phyloP scores from a whole-genome alignment of 2,888 invertebrate genomes.

The Cataglyphis altisquamis region DNA sequence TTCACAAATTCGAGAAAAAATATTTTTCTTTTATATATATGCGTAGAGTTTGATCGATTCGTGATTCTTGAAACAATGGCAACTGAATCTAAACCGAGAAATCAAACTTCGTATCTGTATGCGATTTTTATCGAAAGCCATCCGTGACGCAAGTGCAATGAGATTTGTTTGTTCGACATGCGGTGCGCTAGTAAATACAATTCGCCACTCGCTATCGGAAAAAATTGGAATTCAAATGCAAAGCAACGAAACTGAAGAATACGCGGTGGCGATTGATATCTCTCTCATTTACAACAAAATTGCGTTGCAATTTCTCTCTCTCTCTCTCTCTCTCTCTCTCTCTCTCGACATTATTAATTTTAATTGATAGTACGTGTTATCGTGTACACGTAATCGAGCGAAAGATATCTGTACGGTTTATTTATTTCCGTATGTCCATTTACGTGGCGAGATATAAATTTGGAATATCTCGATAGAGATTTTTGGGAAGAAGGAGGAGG shows the following conservation, averaged over 20 bases:
- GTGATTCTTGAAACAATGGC: background rate
- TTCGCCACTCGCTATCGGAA: background rate
- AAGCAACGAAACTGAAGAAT: background rate
- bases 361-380: background rate
- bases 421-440: background rate
- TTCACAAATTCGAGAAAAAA: slow-evolving; percentile 4
- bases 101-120: background rate
- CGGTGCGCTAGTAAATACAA: background rate
- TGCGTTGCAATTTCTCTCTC: background rate
- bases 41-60: background rate
- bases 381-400: background rate
- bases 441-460: background rate
- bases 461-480: background rate
- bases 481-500: background rate
- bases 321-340: background rate
- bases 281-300: background rate
- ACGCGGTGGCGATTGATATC: background rate
- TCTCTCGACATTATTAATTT: slow-evolving; percentile 23
- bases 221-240: background rate
- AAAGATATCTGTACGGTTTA: background rate
- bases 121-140: slow-evolving; percentile 34
- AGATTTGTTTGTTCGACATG: slow-evolving; percentile 3
- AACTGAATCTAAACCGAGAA: background rate
- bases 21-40: background rate
- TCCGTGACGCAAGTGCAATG: slow-evolving; percentile 15